Evolutionary conservation across 1,140 invertebrate species (phyloP), one percentile per base, ranked within the genome.

Genomic region (Carcinoscorpius rotundicauda): DNA sequence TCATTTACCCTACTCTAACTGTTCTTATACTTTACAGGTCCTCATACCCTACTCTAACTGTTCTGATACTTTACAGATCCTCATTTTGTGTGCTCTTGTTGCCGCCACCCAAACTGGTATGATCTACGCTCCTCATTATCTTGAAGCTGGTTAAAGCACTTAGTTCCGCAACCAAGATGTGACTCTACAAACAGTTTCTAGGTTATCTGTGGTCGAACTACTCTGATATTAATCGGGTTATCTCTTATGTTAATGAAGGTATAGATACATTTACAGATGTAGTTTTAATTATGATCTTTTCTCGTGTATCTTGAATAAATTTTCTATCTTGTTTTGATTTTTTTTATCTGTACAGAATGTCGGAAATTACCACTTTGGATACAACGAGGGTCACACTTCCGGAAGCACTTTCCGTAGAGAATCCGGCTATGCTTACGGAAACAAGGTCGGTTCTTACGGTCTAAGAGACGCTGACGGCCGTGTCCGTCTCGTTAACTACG

Each of bases 351-450:
- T 58, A 4, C 51, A 71, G 70, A 68, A 60, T 52, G 52, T 68
- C 6, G 72, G 72, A n/a, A 73, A 73, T 61, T 73, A 73, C 57
- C 69, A 70, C 64, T 73, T 73, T 57, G 69, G 69, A 29, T 73
- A 73, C 67, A 72, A 73, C 58, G 72, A 73, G 66, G 66, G 68
- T 59, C 72, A 75, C 64, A 65, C 72, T 0, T 74, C 74, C 52
- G 73, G 71, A 9, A 72, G 73, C 50, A 70, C 67, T 52, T 71
- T 69, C 64, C 52, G 73, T 51, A 58, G 67, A 6, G 73, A 73
- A 64, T 64, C 61, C 61, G 71, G 71, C 3, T 65, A 67, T 52
- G 65, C 66, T 57, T 60, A 62, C 5, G 67, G 71, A n/a, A 71
- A 72, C 48, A 66, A 68, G 9, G 64, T 70, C 11, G 72, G 72